Evolutionary conservation across 64 coral and sea anemone genomes (phyloP).

Genomic region (Stichodactyla helianthus): DNA sequence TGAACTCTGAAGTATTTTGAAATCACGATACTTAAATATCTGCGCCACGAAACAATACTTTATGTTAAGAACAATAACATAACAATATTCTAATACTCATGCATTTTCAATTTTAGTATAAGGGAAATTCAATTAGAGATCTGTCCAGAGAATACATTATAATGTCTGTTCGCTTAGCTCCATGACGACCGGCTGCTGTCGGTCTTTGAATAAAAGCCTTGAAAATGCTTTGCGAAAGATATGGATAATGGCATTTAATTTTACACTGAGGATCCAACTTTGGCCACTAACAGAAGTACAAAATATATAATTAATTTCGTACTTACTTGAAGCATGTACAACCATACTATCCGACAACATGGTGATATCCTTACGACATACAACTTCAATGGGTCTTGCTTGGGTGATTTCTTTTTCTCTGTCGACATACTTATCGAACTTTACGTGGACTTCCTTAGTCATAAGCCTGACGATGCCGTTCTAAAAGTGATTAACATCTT

Average conservation of each 20-base stretch:
- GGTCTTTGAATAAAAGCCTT: not conserved
- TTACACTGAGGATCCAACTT: not conserved
- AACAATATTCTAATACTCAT: too few species aligned
- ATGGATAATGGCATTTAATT: too few species aligned
- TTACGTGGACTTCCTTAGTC: not conserved
- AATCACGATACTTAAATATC: too few species aligned
- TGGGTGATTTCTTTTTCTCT: not conserved
- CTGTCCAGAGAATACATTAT: too few species aligned
- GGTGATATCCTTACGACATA: slow-evolving; percentile 78
- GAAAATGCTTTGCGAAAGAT: not conserved
- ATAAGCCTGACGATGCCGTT: not conserved
- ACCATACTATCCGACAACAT: slow-evolving; percentile 82
- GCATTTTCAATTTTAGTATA: too few species aligned
- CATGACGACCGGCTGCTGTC: not conserved
- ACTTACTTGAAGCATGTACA: slow-evolving; percentile 76
- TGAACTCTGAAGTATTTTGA: too few species aligned
- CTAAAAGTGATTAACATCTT: not conserved
- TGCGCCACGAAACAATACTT: too few species aligned
- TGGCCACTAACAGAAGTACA: not conserved
- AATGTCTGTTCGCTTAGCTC: too few species aligned
- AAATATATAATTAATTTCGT: not conserved
- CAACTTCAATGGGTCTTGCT: slow-evolving; percentile 48
- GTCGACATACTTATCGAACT: slow-evolving; percentile 1
- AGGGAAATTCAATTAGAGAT: too few species aligned
- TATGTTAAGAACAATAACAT: too few species aligned